These are phyloP conservation scores for Drosophila tristis DNA, from an alignment of 1,140 invertebrate species.

Conservation along the genomic window DNA sequence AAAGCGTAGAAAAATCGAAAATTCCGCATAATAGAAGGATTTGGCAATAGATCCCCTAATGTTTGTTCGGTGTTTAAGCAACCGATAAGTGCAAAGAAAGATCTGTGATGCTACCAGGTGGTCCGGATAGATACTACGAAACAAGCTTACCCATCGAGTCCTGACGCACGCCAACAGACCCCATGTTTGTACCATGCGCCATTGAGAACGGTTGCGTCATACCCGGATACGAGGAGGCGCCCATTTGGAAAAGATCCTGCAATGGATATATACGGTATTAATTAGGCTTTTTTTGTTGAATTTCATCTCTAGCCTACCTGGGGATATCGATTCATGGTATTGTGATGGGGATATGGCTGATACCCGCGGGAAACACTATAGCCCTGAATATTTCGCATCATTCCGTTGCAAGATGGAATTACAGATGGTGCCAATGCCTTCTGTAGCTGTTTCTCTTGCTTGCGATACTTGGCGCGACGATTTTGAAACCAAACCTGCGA, in stretches of 20 bases:
- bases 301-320: constrained; percentile 87
- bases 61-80: too few species aligned
- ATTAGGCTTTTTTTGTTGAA: too few species aligned
- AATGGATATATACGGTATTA: background rate
- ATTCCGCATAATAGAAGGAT: too few species aligned
- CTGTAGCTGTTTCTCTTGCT: constrained; percentile 99
- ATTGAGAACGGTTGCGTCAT: constrained; percentile 98
- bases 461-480: constrained; percentile 97
- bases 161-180: constrained; percentile 93
- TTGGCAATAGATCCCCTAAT: too few species aligned
- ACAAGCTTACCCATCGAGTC: constrained; percentile 93
- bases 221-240: constrained; percentile 93
- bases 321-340: constrained; percentile 97
- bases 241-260: constrained; percentile 90
- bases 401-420: constrained; percentile 96
- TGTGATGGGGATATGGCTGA: constrained; percentile 96
- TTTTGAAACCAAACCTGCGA: constrained; percentile 94
- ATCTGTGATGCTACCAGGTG: background rate
- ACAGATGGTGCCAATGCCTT: constrained; percentile 96
- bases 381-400: constrained; percentile 98
- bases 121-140: background rate
- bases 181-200: constrained; percentile 95
- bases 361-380: constrained; percentile 92
- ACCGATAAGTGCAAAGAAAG: background rate
- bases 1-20: too few species aligned